Conservation (phyloP, 2,888 invertebrate species). For the Leptarthrus brevirostris region DNA sequence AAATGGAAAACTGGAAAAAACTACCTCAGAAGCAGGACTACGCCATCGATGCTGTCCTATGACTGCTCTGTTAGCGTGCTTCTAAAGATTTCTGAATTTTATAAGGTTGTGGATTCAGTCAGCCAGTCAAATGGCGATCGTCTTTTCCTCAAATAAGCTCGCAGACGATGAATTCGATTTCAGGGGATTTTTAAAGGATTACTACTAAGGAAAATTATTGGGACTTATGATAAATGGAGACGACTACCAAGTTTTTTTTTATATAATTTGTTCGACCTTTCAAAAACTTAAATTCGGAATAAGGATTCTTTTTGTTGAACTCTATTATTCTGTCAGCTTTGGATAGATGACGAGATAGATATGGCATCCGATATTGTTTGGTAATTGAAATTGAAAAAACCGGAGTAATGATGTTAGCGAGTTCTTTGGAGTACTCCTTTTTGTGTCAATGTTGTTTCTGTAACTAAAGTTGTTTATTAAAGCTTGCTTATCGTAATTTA, state of each 20-base stretch:
- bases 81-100: not conserved
- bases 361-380: not conserved
- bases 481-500: no score
- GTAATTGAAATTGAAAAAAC: not conserved
- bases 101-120: conserved; percentile 14
- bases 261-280: not conserved
- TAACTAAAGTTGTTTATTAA: no score
- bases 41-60: not conserved
- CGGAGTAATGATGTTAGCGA: not conserved
- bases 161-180: conserved; percentile 51
- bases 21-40: not conserved
- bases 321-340: no score
- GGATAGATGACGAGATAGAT: no score
- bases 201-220: conserved; percentile 46
- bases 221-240: conserved; percentile 48
- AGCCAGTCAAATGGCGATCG: conserved; percentile 21
- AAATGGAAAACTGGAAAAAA: conserved; percentile 35
- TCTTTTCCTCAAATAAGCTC: conserved; percentile 26
- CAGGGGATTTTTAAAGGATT: conserved; percentile 52
- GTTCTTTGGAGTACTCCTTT: no score
- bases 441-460: no score
- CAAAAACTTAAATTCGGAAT: no score
- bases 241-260: conserved; percentile 10
- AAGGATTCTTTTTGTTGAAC: no score
- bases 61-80: not conserved